These are phyloP conservation scores for Sciurus niger DNA, from an alignment of 2,113 vertebrate species.

Conservation along the genomic window DNA sequence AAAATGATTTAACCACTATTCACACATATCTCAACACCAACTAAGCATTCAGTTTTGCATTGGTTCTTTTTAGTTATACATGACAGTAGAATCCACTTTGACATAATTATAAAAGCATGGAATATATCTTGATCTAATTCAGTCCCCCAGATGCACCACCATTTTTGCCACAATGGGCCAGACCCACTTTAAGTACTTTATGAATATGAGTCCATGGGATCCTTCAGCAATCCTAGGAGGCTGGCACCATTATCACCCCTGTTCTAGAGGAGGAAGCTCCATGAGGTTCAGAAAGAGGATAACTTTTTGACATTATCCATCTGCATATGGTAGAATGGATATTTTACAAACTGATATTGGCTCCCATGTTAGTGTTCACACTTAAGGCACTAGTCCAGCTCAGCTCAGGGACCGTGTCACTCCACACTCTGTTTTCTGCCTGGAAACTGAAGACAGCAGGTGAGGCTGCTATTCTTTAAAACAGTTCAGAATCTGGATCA, in stretches of 20 bases:
- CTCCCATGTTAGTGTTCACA: neutral
- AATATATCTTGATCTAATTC: too few relatives aligned
- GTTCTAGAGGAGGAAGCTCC: neutral
- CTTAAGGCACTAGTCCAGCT: accelerated
- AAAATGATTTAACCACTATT: neutral
- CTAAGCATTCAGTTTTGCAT: neutral
- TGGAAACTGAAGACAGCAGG: neutral
- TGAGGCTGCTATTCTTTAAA: neutral
- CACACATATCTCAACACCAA: neutral
- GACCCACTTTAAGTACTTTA: neutral
- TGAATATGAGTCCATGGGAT: neutral
- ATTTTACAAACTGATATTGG: neutral
- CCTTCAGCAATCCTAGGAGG: neutral
- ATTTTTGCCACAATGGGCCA: neutral
- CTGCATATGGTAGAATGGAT: neutral
- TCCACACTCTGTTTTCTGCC: neutral
- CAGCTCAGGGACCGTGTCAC: accelerated
- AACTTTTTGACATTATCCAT: neutral
- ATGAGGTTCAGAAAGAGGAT: neutral
- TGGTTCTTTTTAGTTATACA: too few relatives aligned
- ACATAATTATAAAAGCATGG: too few relatives aligned
- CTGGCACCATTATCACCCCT: neutral
- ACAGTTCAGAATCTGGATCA: neutral
- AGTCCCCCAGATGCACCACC: too few relatives aligned
- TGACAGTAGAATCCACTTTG: too few relatives aligned